Evolutionary conservation across 1,140 invertebrate genomes (phyloP), one percentile per base, ranked within the genome.

Genomic region (Zaprionus tsacasi): DNA sequence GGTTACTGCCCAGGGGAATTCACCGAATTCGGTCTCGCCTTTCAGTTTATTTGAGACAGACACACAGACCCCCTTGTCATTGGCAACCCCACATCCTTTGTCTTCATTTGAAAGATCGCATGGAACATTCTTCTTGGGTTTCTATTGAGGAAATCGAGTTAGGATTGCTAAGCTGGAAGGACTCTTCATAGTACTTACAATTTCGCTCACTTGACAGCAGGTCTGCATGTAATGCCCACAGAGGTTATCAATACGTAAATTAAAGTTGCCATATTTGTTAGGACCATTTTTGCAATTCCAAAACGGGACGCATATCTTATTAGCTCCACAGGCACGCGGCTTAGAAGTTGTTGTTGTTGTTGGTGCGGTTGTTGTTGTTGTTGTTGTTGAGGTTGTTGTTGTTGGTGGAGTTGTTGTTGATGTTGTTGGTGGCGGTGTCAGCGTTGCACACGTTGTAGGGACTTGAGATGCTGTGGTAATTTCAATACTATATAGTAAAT

Each of bases 201-300:
- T 33, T 27, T 71, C 3, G 0, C 6, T 3, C 1, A 10, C 10
- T 2, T 21, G 1, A 3, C 76, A 79, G 43, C 70, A 78, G n/a
- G n/a, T 13, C 15, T 74, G 48, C 17, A 79, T n/a, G 43, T 78
- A 78, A 30, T 69, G 48, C 1, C 5, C 8, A 30, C 70, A 78
- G 0, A 2, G n/a, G 2, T 11, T 6, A 0, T 25, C 21, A 0
- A 79, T 11, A 33, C 60, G 13, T 4, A 79, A 12, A 3, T 60
- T 5, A 36, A 11, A 50, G 10, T 25, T 50, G 21, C 17, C 45
- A 17, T 11, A 5, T 25, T 10, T 3, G 11, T 25, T 50, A 12
- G 21, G 45, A 3, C 6, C 13, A n/a, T 43, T 6, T 8, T 15
- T 15, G 35, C 70, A 72, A 0, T 72, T 15, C 70, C 63, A 72